Evolutionary conservation across 1,140 invertebrate species (phyloP).

Genomic region (Anoplophora glabripennis): DNA sequence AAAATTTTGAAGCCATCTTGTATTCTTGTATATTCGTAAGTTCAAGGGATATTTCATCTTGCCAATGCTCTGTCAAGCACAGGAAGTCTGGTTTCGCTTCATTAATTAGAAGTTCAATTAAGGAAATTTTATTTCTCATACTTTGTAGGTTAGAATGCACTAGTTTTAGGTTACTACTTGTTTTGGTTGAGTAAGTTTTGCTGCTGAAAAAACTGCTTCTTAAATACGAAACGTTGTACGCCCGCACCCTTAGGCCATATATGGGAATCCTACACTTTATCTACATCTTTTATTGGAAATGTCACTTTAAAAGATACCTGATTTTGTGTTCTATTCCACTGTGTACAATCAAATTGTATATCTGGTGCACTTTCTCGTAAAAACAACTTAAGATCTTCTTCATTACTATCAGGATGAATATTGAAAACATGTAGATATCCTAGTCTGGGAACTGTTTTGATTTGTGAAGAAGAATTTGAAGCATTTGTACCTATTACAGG

Average conservation of each 20-base stretch:
- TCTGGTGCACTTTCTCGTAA: background rate
- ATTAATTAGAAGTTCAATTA: background rate
- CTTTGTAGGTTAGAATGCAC: background rate
- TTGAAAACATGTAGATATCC: background rate
- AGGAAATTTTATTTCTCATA: background rate
- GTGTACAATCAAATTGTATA: background rate
- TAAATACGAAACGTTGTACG: conserved; percentile 4
- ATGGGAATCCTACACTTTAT: background rate
- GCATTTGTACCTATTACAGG: no score
- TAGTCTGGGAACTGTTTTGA: background rate
- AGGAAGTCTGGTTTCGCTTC: background rate
- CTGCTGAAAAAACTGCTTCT: background rate
- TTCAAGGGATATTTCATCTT: background rate
- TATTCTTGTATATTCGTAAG: background rate
- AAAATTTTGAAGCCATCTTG: background rate
- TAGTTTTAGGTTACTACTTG: background rate
- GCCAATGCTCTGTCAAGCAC: no score
- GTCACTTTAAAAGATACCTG: conserved; percentile 1
- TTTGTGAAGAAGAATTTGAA: background rate
- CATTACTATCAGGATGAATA: conserved; percentile 2
- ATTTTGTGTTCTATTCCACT: background rate
- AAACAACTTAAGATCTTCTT: background rate
- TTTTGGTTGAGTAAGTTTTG: background rate
- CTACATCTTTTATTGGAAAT: background rate
- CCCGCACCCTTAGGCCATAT: conserved; percentile 3